Evolutionary conservation across 2,888 invertebrate genomes (phyloP), one percentile per base, ranked within the genome.

Genomic region (Cistogaster globosa): DNA sequence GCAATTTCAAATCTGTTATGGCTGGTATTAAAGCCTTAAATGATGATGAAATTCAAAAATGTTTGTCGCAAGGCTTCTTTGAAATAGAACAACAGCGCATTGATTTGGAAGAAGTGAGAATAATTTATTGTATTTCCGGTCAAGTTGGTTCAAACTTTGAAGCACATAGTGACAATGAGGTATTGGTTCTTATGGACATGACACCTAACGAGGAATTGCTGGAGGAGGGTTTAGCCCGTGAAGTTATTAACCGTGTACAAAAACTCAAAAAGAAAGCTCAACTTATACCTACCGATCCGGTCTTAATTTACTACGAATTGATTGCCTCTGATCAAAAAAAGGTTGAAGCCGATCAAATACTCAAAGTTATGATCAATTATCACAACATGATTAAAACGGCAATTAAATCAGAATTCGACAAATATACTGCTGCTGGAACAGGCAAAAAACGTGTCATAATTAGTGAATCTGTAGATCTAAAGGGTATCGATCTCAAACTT

Each of bases 161-260:
- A 92, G 97, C 97, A 0, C 97, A 98, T 90, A 97, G 97, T 88
- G 97, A 98, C 89, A 96, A 96, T 87, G 96, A 97, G 92, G 95
- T 98, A 2, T 93, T 99, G 65, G 96, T 99, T 68, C 93, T 99
- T 75, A 93, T 99, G 88, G 97, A 99, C 91, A 95, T 97, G 75
- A 96, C 96, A 0, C 97, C 97, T 2, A 98, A 98, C 91, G 96
- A 97, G 90, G 95, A 96, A 36, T 96, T 99, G 95, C 94, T 97
- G 86, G 97, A 98, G 90, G 99, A 99, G 94, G 99, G 99, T 11
- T 94, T 97, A 86, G 97, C 99, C 0, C 94, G 99, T 82, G 99
- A 99, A 93, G 96, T 99, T 32, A 97, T 98, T 83, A 99, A 99
- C 91, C 95, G 99, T 77, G 95, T 99, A 42, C 99, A 99, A 92